Percentiles rank a stretch among this genome's conserved stretches.
Conservation (phyloP, 1,140 invertebrate genomes). For the Pachyrhynchus sulphureomaculatus region DNA sequence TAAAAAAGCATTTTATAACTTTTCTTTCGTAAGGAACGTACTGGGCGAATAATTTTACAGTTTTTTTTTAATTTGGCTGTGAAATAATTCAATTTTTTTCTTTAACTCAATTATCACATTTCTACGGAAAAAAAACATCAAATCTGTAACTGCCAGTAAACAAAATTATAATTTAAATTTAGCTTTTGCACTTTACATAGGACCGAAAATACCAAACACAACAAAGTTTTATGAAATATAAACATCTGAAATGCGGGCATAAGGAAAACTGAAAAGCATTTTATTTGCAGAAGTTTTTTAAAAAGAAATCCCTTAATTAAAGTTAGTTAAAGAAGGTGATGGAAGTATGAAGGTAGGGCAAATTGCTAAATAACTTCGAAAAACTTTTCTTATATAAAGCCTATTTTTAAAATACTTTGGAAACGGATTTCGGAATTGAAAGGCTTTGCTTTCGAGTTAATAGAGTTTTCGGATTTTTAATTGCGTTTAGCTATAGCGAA, state of each 20-base stretch:
- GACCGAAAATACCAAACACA: slow-evolving; percentile 3
- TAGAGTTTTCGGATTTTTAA: slow-evolving; percentile 7
- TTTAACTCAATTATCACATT: no score
- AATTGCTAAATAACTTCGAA: slow-evolving; percentile 9
- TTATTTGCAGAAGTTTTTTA: slow-evolving; percentile 4
- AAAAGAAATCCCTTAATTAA: slow-evolving; percentile 2
- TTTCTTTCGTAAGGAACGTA: no score
- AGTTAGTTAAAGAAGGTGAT: slow-evolving; percentile 6
- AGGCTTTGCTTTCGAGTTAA: slow-evolving; percentile 3
- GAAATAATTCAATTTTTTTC: no score
- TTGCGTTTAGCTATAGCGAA: not conserved
- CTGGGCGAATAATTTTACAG: no score
- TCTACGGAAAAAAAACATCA: not conserved
- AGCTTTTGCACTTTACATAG: slow-evolving; percentile 1
- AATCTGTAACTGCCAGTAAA: not conserved
- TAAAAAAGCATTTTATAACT: no score
- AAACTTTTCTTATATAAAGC: slow-evolving; percentile 10
- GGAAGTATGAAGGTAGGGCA: slow-evolving; percentile 8
- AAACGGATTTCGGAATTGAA: slow-evolving; percentile 7
- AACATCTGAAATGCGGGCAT: not conserved
- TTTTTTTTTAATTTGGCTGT: no score
- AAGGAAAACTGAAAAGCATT: slow-evolving; percentile 7
- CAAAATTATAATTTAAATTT: slow-evolving; percentile 2
- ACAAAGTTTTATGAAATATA: slow-evolving; percentile 12
- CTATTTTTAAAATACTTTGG: slow-evolving; percentile 2